Percentiles rank a stretch among this genome's conserved stretches.
Conservation (phyloP, 1,140 invertebrate genomes). For the Trichonephila clavata region DNA sequence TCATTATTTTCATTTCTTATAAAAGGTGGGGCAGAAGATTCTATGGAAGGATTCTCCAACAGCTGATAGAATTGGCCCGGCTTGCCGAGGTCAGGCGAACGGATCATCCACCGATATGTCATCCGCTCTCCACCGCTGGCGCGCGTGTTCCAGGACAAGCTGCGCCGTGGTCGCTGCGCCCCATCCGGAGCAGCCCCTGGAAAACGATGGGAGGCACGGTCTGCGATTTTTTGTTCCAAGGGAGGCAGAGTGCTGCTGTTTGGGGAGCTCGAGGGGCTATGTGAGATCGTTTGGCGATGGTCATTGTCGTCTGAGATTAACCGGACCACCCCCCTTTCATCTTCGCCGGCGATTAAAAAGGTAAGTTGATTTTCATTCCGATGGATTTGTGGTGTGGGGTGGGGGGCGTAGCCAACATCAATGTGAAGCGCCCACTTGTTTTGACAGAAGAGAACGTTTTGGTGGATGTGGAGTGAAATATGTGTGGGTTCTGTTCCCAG, state of each 20-base stretch:
- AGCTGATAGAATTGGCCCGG: not conserved
- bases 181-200: slow-evolving; percentile 12
- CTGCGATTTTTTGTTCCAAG: slow-evolving; percentile 37
- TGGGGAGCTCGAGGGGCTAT: slow-evolving; percentile 17
- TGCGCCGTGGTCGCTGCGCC: slow-evolving; percentile 25
- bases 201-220: slow-evolving; percentile 14
- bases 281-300: not conserved
- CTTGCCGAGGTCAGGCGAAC: not conserved
- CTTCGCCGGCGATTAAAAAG: slow-evolving; percentile 18
- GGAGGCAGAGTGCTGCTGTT: slow-evolving; percentile 30
- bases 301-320: slow-evolving; percentile 22
- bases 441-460: not conserved
- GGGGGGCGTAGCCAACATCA: not conserved
- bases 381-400: not conserved
- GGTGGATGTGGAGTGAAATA: not conserved
- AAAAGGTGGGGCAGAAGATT: too few species aligned
- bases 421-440: slow-evolving; percentile 6
- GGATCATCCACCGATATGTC: not conserved
- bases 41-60: too few species aligned
- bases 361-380: not conserved
- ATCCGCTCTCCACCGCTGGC: not conserved
- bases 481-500: not conserved
- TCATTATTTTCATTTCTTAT: too few species aligned
- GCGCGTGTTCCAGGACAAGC: slow-evolving; percentile 4
- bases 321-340: slow-evolving; percentile 15